These are phyloP conservation scores for Mimachlamys varia DNA, from an alignment of 2,888 invertebrate species.

Conservation along the genomic window DNA sequence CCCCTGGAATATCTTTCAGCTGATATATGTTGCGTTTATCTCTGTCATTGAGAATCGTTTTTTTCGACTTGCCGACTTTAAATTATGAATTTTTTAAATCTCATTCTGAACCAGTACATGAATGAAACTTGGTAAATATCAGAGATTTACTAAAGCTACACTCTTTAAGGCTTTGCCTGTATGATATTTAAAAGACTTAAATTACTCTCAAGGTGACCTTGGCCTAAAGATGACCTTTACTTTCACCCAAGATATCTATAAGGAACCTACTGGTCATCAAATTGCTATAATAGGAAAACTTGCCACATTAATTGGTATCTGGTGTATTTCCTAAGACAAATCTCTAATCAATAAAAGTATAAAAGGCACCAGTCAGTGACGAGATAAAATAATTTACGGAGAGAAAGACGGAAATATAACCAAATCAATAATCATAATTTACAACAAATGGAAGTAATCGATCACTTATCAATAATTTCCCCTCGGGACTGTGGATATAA, in stretches of 20 bases:
- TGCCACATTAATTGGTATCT: neutral
- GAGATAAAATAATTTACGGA: neutral
- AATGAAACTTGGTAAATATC: no score
- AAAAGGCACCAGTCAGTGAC: constrained; percentile 15
- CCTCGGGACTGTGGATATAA: neutral
- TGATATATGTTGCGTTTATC: no score
- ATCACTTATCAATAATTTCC: neutral
- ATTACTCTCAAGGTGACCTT: neutral
- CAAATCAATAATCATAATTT: neutral
- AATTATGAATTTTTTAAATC: no score
- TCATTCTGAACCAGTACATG: no score
- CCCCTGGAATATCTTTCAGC: no score
- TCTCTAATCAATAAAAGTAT: neutral
- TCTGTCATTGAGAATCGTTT: no score
- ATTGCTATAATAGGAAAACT: neutral
- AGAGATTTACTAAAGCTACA: no score
- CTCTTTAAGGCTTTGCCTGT: no score
- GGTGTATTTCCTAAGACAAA: no score
- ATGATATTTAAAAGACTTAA: no score
- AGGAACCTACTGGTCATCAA: neutral
- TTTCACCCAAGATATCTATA: neutral
- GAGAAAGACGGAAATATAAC: neutral
- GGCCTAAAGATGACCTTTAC: neutral
- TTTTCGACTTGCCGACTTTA: no score
- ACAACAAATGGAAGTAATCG: neutral